Conservation (phyloP, 2,797 vertebrate genomes). For the Chelon labrosus region DNA sequence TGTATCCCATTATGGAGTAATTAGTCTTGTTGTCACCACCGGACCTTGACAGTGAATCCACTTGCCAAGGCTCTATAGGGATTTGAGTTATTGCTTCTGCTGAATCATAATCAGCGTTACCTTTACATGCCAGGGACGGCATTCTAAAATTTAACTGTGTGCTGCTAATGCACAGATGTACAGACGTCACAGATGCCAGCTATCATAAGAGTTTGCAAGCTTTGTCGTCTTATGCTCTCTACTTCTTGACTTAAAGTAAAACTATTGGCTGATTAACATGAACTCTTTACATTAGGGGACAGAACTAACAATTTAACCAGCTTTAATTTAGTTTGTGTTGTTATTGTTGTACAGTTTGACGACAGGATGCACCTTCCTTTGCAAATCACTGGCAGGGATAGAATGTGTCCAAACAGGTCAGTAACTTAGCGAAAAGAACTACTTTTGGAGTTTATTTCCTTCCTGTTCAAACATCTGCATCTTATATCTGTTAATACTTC, state of each 20-base stretch:
- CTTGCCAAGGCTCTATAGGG: slow-evolving; percentile 68
- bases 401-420: slow-evolving; percentile 8
- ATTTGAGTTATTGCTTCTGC: slow-evolving; percentile 61
- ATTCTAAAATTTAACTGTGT: slow-evolving; percentile 40
- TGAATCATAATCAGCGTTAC: slow-evolving; percentile 72
- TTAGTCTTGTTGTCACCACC: slow-evolving; percentile 81
- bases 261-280: slow-evolving; percentile 8
- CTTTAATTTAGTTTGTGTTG: slow-evolving; percentile 30
- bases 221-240: slow-evolving; percentile 16
- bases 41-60: slow-evolving; percentile 80
- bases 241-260: not conserved
- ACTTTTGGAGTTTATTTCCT: not conserved
- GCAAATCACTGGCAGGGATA: slow-evolving; percentile 2
- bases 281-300: slow-evolving; percentile 10
- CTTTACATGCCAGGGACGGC: slow-evolving; percentile 61
- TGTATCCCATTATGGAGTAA: slow-evolving; percentile 79
- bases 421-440: not conserved
- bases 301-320: slow-evolving; percentile 7
- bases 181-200: slow-evolving; percentile 18
- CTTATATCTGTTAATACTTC: not conserved
- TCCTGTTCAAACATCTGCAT: not conserved
- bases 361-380: slow-evolving; percentile 48
- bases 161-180: slow-evolving; percentile 27
- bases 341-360: slow-evolving; percentile 32
- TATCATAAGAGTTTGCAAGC: slow-evolving; percentile 5